phyloP scores from a whole-genome alignment of 2,888 invertebrate species.

The Sesia bembeciformis region DNA sequence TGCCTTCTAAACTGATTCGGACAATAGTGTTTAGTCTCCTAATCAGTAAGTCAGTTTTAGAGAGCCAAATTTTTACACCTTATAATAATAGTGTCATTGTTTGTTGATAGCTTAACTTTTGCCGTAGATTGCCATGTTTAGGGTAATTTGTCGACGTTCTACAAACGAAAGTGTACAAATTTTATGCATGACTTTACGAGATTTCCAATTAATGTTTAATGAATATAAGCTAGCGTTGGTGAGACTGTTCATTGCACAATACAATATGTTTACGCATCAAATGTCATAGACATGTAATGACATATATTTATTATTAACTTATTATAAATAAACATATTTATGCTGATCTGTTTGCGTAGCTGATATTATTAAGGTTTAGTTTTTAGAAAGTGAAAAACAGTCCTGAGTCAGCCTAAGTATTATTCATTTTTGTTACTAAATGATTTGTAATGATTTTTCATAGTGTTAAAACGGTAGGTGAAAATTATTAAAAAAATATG shows the following conservation, averaged over 20 bases:
- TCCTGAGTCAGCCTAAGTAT: constrained; percentile 57
- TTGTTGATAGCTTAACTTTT: too few relatives aligned
- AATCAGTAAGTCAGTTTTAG: too few relatives aligned
- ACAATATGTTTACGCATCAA: constrained; percentile 39
- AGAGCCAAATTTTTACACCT: too few relatives aligned
- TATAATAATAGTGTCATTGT: too few relatives aligned
- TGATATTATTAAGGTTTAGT: constrained; percentile 59
- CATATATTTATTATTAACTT: constrained; percentile 28
- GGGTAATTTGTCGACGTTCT: too few relatives aligned
- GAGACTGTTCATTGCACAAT: constrained; percentile 45
- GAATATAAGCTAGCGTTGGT: constrained; percentile 24
- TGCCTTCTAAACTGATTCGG: too few relatives aligned
- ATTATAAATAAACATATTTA: constrained; percentile 29
- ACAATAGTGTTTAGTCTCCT: too few relatives aligned
- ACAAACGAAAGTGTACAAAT: background rate
- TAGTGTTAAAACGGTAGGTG: constrained; percentile 15
- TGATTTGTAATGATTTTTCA: constrained; percentile 23
- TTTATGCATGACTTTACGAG: background rate
- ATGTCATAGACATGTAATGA: constrained; percentile 35
- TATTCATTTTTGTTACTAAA: constrained; percentile 32
- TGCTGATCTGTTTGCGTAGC: constrained; percentile 40
- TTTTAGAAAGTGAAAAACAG: constrained; percentile 26
- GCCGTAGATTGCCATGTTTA: too few relatives aligned
- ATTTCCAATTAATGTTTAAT: background rate
- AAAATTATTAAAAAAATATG: background rate